Evolutionary conservation across 2,888 invertebrate species (phyloP), one percentile per base, ranked within the genome.

Genomic region (Xanthia togata): DNA sequence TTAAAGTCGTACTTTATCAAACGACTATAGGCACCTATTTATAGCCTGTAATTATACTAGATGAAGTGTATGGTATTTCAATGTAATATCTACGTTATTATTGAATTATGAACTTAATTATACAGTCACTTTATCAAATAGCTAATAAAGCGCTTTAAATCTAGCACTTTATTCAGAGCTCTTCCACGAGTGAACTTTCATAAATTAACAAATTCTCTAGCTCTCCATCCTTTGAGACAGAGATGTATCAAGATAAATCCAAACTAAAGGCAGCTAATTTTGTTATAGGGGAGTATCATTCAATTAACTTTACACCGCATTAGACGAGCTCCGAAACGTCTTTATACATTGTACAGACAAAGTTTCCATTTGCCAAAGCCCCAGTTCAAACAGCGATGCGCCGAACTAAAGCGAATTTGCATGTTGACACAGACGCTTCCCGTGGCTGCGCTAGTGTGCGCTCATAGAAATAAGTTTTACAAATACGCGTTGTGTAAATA

Each of bases 371-470:
- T 91, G 87, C 88, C 79, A 85, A 91, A 93, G 92, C 90, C 90
- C 89, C 86, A 90, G 86, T 86, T 88, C 90, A 94, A 94, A 95
- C 93, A 93, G 86, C 70, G 90, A 91, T 92, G 93, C 92, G 92
- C 90, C 85, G 89, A 92, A 93, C 93, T 93, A 91, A 90, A 92
- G 93, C 90, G 91, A 93, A 93, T 95, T 94, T 93, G 91, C 93
- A 92, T 93, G 92, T 94, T 93, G 93, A 92, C 93, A 88, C 84
- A 86, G 84, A 82, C 86, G 88, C 87, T 86, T 82, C 82, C 79
- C 76, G 67, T 17, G 69, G 67, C 73, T 64, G 72, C 76, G 78
- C 78, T 67, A 75, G 80, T 84, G 79, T 81, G 82, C 81, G 85
- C 84, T 88, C 87, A 91, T 89, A 89, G 90, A 88, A 93, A 93